These are phyloP conservation scores for Stomatorhinus ivindoensis DNA, from an alignment of 2,113 vertebrate species.

Conservation along the genomic window DNA sequence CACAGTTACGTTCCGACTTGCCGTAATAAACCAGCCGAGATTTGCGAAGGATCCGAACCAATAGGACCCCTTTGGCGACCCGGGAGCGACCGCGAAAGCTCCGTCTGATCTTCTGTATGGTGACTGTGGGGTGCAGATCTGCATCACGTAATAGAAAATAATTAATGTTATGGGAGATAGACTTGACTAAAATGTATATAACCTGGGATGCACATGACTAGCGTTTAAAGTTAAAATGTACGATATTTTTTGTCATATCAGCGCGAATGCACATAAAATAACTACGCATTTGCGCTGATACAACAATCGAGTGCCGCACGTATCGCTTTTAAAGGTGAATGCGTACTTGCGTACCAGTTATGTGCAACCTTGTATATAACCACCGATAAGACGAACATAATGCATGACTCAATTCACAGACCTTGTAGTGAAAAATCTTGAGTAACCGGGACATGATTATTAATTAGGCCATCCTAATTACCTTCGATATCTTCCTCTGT, in stretches of 20 bases:
- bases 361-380: no score
- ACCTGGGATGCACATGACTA: neutral
- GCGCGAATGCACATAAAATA: no score
- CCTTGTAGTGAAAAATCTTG: no score
- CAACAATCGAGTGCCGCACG: no score
- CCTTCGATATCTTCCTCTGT: constrained; percentile 20
- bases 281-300: no score
- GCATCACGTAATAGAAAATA: neutral
- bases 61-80: constrained; percentile 32
- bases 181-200: neutral
- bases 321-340: no score
- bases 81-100: constrained; percentile 13
- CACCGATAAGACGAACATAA: neutral
- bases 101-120: constrained; percentile 14
- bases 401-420: no score
- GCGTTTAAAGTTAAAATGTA: no score
- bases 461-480: neutral
- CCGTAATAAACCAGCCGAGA: constrained; percentile 60
- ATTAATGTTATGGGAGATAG: neutral
- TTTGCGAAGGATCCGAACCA: constrained; percentile 54
- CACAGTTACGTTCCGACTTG: constrained; percentile 46
- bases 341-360: no score
- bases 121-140: constrained; percentile 23
- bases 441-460: no score
- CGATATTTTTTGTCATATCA: no score